Evolutionary conservation across 2,113 vertebrate genomes (phyloP), one percentile per base, ranked within the genome.

Genomic region (Emydura subglobosa): DNA sequence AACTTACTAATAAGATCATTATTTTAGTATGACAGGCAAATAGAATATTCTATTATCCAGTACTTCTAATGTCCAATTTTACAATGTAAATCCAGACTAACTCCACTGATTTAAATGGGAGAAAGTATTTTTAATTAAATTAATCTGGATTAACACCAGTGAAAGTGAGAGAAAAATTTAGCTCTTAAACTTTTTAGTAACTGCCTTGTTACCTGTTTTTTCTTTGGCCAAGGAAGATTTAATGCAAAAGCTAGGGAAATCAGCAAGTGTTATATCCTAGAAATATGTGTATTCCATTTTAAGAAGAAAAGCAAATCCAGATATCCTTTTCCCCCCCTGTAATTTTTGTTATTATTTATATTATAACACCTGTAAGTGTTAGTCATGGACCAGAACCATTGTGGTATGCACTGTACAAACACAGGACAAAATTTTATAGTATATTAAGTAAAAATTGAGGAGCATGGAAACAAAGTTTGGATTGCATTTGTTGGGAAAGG

Each of bases 1-100:
- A 89, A 76, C 82, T 93, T 88, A 79, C 88, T 91, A 83, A 94
- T 1, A n/a, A 91, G 94, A 89, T 96, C 89, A 94, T 59, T 55
- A 6, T 0, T 44, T 53, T 2, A 5, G 80, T 39, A 13, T 51
- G 65, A 88, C 88, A 65, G 79, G 34, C 39, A 65, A 79, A 50
- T 50, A 61, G 29, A 61, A 61, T 61, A 31, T 68, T 19, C 61
- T 68, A n/a, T 68, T 68, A 34, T 19, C 31, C 61, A 34, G 34
- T 68, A 68, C 16, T 68, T 68, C 34, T 68, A 68, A 68, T 3
- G 34, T 68, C 16, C 34, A n/a, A 68, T 68, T 65, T 68, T n/a
- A 68, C 61, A 68, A 68, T 68, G 61, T 34, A 68, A n/a, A 25
- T 82, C 4, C n/a, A 14, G 80, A 5, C 51, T 55, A 50, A 39